Base-by-base conservation (phyloP, 2,113 vertebrate genomes). In the Pleuronectes platessa region DNA sequence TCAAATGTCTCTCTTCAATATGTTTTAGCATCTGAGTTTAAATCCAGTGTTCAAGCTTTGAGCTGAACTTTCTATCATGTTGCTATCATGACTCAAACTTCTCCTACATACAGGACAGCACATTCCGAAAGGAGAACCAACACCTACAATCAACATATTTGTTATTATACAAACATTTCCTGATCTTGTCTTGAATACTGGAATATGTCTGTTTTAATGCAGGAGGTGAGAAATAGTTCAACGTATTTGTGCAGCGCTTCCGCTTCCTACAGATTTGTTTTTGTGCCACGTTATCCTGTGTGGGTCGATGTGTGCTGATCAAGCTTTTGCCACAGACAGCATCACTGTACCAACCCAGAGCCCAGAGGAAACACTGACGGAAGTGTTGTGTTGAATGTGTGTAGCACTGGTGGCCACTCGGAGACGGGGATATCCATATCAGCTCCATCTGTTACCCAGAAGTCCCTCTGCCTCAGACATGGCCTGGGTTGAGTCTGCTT, bases 401-500 rank as follows among this genome's bases (percentile, higher is more conserved):
- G 31, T 55, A 81, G 81, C 80, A 67, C 80, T 85, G 75, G 82
- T 74, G 80, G 83, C 66, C 65, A 65, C 85, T 89, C 49, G 1
- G 40, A 31, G 31, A 27, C 71, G 40, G 71, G 83, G 71, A 85
- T 76, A 62, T 60, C 59, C 47, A 65, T 88, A 89, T 91, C 89
- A 63, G 58, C 78, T 74, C 79, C 79, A 86, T 89, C 90, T 86
- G 75, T 84, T 89, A 78, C 78, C 68, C 75, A 84, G 83, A 77
- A 86, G 73, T 70, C 71, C 74, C 26, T 79, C 72, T 85, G 74
- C 31, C 31, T 31, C 31, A 31, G 31, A 31, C 82, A 79, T 65
- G 71, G 76, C 81, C 61, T 13, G 18, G 53, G 45, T 76, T 11
- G 70, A 85, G 61, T 66, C 66, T 0, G 70, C 61, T 86, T 9